These are phyloP conservation scores for Pogonomyrmex barbatus DNA, from an alignment of 1,140 invertebrate genomes.

Conservation along the genomic window DNA sequence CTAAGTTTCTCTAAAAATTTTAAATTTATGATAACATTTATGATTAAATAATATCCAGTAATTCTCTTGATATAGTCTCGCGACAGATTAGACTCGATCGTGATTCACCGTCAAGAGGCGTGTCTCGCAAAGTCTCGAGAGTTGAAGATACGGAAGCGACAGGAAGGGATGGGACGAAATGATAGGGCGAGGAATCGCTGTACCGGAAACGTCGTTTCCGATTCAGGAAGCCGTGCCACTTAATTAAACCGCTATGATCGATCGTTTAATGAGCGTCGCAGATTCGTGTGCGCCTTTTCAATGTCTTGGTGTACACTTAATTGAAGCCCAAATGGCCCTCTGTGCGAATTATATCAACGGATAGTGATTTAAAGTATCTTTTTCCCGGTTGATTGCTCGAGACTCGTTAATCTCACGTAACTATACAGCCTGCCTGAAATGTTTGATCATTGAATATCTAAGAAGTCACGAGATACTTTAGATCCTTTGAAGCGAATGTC, in stretches of 20 bases:
- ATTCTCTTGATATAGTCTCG: neutral
- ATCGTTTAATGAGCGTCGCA: constrained; percentile 58
- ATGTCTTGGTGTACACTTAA: constrained; percentile 44
- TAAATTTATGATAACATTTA: neutral
- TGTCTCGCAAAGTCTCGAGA: constrained; percentile 7
- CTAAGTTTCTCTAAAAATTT: neutral
- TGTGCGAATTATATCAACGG: constrained; percentile 46
- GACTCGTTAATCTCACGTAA: constrained; percentile 31
- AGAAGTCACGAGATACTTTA: constrained; percentile 1
- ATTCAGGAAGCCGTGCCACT: constrained; percentile 56
- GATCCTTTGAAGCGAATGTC: constrained; percentile 23
- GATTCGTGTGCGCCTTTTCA: constrained; percentile 55
- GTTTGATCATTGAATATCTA: constrained; percentile 23
- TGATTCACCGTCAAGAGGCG: constrained; percentile 45
- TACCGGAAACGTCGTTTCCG: constrained; percentile 63
- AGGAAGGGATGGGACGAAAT: constrained; percentile 41
- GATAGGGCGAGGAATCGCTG: constrained; percentile 55
- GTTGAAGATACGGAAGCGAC: constrained; percentile 44
- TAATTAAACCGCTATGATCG: constrained; percentile 64
- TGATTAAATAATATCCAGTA: neutral
- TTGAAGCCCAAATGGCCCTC: constrained; percentile 24
- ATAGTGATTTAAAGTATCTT: constrained; percentile 34
- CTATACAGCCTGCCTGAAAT: constrained; percentile 7
- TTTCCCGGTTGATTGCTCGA: neutral
- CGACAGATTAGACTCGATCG: constrained; percentile 43